Conservation (phyloP, 1,140 invertebrate species). For the Drosophila kepulauana region DNA sequence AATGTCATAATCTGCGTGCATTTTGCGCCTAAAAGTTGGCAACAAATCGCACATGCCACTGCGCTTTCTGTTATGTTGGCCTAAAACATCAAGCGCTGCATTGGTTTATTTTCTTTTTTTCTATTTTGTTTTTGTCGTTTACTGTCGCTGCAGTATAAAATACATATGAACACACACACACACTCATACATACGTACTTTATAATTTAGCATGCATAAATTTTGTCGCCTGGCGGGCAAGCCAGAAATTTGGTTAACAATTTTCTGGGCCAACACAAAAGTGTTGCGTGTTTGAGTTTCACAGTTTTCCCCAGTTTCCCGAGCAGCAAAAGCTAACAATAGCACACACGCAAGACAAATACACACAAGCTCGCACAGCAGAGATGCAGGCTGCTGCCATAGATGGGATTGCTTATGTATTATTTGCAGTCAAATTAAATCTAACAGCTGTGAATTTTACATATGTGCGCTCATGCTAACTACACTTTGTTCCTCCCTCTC, state of each 20-base stretch:
- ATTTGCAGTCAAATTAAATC: conserved; percentile 83
- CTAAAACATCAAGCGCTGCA: conserved; percentile 40
- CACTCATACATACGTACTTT: conserved; percentile 42
- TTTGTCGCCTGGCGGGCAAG: conserved; percentile 65
- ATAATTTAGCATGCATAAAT: conserved; percentile 73
- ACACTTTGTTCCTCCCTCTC: not conserved
- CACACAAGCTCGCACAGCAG: conserved; percentile 14
- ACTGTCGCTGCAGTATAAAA: conserved; percentile 23
- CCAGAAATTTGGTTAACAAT: conserved; percentile 75
- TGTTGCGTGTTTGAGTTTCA: conserved; percentile 75
- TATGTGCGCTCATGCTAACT: conserved; percentile 52
- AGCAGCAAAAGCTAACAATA: conserved; percentile 56
- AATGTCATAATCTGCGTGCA: conserved; percentile 68
- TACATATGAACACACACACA: conserved; percentile 1
- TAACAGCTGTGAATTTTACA: conserved; percentile 78
- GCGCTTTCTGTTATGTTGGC: conserved; percentile 11
- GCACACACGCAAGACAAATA: conserved; percentile 61
- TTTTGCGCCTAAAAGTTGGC: conserved; percentile 73
- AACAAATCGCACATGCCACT: conserved; percentile 42
- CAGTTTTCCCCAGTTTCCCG: conserved; percentile 13
- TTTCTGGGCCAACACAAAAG: conserved; percentile 64
- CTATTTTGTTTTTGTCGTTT: conserved; percentile 7
- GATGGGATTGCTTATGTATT: conserved; percentile 63
- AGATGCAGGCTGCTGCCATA: not conserved
- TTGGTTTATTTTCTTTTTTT: conserved; percentile 46